Evolutionary conservation across 2,113 vertebrate genomes (phyloP).

Genomic region (Crotalus tigris): DNA sequence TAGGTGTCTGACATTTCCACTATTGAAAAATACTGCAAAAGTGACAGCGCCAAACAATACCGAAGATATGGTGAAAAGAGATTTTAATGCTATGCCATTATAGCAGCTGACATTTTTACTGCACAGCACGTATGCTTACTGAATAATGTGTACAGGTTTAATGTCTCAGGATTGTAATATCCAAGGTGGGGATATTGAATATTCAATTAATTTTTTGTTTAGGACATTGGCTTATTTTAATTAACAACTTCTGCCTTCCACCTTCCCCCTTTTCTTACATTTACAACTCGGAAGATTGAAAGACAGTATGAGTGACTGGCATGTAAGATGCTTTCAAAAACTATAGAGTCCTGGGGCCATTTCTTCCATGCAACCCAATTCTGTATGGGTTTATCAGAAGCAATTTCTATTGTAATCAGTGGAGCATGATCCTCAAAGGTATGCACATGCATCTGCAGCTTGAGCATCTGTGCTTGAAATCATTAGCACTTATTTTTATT

Average conservation of each 20-base stretch:
- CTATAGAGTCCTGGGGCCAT: not conserved
- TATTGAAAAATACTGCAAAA: slow-evolving; percentile 54
- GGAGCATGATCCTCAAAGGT: not conserved
- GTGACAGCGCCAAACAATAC: slow-evolving; percentile 41
- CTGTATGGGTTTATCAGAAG: not conserved
- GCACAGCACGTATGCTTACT: slow-evolving; percentile 38
- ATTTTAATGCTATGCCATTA: slow-evolving; percentile 52
- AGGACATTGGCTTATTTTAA: slow-evolving; percentile 54
- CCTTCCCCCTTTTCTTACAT: not conserved
- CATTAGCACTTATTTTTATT: not conserved
- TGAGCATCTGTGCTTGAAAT: not conserved
- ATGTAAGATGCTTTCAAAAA: not conserved
- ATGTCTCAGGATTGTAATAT: slow-evolving; percentile 56
- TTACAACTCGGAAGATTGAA: not conserved
- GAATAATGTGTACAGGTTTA: slow-evolving; percentile 59
- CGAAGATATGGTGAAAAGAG: slow-evolving; percentile 41
- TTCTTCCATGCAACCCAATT: not conserved
- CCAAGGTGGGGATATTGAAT: slow-evolving; percentile 59
- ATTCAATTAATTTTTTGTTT: slow-evolving; percentile 62
- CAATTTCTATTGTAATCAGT: too few relatives aligned
- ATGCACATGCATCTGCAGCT: not conserved
- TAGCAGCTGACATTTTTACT: slow-evolving; percentile 56
- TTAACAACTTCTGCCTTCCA: slow-evolving; percentile 30
- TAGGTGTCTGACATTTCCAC: slow-evolving; percentile 48
- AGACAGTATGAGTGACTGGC: not conserved